Percentiles rank a stretch among this genome's conserved stretches.
Conservation (phyloP, 2,888 invertebrate genomes). For the Chromoteleia sp. region DNA sequence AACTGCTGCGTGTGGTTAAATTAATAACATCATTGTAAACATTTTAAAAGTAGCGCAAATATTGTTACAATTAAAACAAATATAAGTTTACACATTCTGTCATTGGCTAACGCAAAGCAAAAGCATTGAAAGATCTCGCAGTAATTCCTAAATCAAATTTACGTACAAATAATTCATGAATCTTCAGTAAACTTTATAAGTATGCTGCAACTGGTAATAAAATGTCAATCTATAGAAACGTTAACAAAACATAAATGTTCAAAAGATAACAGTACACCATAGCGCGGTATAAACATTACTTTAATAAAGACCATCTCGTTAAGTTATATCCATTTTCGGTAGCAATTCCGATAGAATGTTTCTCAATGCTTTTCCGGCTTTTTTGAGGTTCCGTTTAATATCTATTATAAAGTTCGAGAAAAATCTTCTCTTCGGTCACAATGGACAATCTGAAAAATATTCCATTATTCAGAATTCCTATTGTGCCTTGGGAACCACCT, state of each 20-base stretch:
- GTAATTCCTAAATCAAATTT: constrained; percentile 11
- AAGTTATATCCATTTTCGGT: constrained; percentile 29
- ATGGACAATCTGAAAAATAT: constrained; percentile 16
- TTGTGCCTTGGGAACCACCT: not conserved
- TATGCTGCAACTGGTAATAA: constrained; percentile 43
- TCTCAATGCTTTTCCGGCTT: constrained; percentile 13
- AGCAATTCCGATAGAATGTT: constrained; percentile 48
- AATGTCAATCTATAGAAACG: constrained; percentile 42
- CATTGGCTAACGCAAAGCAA: too few relatives aligned
- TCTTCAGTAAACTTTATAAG: constrained; percentile 45
- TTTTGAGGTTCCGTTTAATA: constrained; percentile 23
- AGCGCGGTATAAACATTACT: constrained; percentile 41
- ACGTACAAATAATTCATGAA: constrained; percentile 5
- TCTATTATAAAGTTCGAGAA: constrained; percentile 27
- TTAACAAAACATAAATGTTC: constrained; percentile 41
- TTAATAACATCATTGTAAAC: too few relatives aligned
- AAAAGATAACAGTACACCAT: constrained; percentile 47
- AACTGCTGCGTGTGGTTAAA: too few relatives aligned
- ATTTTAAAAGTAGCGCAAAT: too few relatives aligned
- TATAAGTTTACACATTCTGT: too few relatives aligned
- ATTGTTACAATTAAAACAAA: too few relatives aligned
- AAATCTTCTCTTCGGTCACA: constrained; percentile 5
- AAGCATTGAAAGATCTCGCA: constrained; percentile 18
- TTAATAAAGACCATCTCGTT: constrained; percentile 43
- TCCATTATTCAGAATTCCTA: constrained; percentile 24